Percentiles rank a stretch among this genome's conserved stretches.
Evolutionary conservation across 1,140 invertebrate genomes (phyloP).

Genomic region (Anagrus nilaparvatae): DNA sequence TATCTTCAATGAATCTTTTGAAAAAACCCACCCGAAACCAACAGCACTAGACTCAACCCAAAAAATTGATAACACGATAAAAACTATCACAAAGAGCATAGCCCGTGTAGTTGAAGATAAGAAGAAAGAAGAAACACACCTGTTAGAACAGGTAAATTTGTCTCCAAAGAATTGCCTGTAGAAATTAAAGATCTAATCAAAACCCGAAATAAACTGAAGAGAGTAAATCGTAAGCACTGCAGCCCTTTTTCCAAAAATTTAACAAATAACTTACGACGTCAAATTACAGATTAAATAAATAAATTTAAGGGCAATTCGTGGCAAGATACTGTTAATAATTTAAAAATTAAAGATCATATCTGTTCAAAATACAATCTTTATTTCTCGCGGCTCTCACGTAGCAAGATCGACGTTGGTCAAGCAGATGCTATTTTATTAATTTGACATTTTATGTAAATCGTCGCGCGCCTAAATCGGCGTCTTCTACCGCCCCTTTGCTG

Average conservation of each 20-base stretch:
- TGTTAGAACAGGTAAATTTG: neutral
- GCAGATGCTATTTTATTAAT: too few relatives aligned
- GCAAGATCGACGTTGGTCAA: too few relatives aligned
- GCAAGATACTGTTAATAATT: neutral
- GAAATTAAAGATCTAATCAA: conserved; percentile 5
- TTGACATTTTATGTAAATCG: too few relatives aligned
- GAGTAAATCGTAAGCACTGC: neutral
- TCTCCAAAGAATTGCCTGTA: neutral
- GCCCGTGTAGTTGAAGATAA: too few relatives aligned
- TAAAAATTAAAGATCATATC: conserved; percentile 7
- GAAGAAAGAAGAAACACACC: conserved; percentile 1
- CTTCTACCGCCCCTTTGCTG: too few relatives aligned
- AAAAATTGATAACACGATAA: conserved; percentile 1
- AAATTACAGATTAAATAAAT: conserved; percentile 1
- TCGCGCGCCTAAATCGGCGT: too few relatives aligned
- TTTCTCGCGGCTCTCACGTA: too few relatives aligned
- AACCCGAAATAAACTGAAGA: neutral
- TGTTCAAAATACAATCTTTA: too few relatives aligned
- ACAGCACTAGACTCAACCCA: neutral
- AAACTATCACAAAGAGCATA: conserved; percentile 1
- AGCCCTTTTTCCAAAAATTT: neutral
- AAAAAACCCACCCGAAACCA: too few relatives aligned
- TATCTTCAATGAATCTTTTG: neutral
- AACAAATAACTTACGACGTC: conserved; percentile 1
- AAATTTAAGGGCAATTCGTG: neutral